Percentiles rank a stretch among this genome's conserved stretches.
Evolutionary conservation across 2,113 vertebrate genomes (phyloP).

Genomic region (Haliaeetus leucogaster): DNA sequence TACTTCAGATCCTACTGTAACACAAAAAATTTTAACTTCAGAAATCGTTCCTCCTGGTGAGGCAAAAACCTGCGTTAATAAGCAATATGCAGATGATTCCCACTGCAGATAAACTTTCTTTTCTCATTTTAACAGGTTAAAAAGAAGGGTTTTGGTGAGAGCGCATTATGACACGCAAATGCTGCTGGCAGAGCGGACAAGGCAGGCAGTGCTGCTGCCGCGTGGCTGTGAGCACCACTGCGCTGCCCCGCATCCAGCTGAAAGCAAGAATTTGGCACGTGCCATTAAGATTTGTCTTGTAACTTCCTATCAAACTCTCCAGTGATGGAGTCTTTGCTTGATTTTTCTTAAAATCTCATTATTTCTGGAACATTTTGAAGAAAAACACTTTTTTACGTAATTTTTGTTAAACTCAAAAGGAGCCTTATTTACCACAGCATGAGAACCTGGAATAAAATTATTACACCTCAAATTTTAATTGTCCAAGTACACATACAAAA

Average conservation of each 20-base stretch:
- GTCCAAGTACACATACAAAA: neutral
- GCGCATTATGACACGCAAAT: fast-evolving
- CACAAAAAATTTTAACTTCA: neutral
- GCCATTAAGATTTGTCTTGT: neutral
- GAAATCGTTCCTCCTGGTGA: neutral
- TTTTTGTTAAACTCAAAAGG: neutral
- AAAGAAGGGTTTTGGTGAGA: neutral
- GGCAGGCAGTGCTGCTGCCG: neutral
- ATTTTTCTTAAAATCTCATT: neutral
- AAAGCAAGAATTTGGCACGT: neutral
- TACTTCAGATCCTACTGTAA: neutral
- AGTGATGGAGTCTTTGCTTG: neutral
- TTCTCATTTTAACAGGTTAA: neutral
- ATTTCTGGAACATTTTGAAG: neutral
- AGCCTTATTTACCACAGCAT: neutral
- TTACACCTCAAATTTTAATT: neutral
- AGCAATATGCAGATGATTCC: neutral
- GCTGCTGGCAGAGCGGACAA: too few relatives aligned
- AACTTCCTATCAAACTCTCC: neutral
- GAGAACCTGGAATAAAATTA: neutral
- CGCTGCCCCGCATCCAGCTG: too few relatives aligned
- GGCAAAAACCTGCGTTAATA: neutral
- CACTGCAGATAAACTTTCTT: neutral
- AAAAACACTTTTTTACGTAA: neutral
- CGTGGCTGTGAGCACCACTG: neutral